Evolutionary conservation across 2,113 vertebrate species (phyloP), one percentile per base, ranked within the genome.

Genomic region (Tetraodon nigroviridis): DNA sequence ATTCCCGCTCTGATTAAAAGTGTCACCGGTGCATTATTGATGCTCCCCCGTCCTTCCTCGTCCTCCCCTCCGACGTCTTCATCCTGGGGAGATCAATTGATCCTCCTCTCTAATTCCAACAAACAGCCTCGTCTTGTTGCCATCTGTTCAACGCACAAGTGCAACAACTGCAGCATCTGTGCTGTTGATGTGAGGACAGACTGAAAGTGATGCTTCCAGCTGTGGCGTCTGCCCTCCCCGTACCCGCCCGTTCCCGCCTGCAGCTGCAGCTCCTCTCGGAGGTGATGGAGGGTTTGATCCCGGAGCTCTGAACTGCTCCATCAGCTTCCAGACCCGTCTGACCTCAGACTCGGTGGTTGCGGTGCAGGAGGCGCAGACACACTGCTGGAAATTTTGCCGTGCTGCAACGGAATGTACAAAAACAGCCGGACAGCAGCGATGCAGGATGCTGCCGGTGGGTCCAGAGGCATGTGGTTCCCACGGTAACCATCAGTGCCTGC

Each of bases 101-200:
- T 55, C 74, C 75, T 80, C 71, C 76, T 64, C 69, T 70, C 67
- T 88, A 86, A 88, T 88, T 83, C 83, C 55, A 74, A 72, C 77
- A 49, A 79, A 83, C 86, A 83, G 69, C 66, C 68, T 14, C 54
- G 57, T 72, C 80, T 78, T 86, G 84, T 87, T 83, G 75, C 65
- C 72, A 75, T 76, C 75, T 77, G 71, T 74, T 69, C 49, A 2
- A 12, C 2, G 40, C 4, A 42, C 37, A 75, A 67, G 79, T 40
- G 54, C 40, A 42, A 56, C 58, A 6, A 60, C 2, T 55, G 68
- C 73, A 64, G 78, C 74, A 64, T 76, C 77, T 37, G 51, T 81
- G 73, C 64, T 45, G 58, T 37, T 52, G 68, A 81, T 57, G 64
- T 29, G 71, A 75, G 78, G 79, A 68, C 77, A 84, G 67, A 87